phyloP scores from a whole-genome alignment of 2,888 invertebrate species.

The Masnerella sp. region DNA sequence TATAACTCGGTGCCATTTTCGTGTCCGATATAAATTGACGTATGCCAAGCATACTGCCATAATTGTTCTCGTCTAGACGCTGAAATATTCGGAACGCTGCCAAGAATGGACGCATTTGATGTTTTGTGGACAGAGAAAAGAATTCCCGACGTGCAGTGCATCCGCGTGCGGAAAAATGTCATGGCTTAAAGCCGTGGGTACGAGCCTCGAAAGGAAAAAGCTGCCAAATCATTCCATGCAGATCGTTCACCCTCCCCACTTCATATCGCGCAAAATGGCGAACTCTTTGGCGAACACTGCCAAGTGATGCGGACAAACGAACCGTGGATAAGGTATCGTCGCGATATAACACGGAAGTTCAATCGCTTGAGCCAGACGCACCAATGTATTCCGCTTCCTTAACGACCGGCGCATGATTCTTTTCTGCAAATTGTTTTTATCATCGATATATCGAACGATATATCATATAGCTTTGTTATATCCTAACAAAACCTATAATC shows the following conservation, averaged over 20 bases:
- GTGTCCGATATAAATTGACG: constrained; percentile 60
- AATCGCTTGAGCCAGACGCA: constrained; percentile 61
- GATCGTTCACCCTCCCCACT: constrained; percentile 56
- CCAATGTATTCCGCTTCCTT: constrained; percentile 56
- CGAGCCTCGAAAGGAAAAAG: constrained; percentile 57
- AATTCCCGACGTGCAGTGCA: constrained; percentile 61
- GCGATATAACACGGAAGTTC: constrained; percentile 60
- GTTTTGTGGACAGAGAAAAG: constrained; percentile 62
- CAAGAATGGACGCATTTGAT: constrained; percentile 61
- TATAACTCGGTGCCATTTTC: constrained; percentile 47
- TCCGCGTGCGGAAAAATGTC: constrained; percentile 60
- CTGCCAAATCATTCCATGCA: constrained; percentile 62
- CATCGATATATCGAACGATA: constrained; percentile 33
- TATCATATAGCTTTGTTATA: constrained; percentile 19
- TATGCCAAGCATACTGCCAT: constrained; percentile 62
- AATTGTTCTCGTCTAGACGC: constrained; percentile 62
- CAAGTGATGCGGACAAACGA: constrained; percentile 62
- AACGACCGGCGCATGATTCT: constrained; percentile 48
- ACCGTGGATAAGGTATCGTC: constrained; percentile 58
- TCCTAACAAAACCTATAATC: too few relatives aligned
- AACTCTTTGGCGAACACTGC: constrained; percentile 62
- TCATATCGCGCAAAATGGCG: constrained; percentile 64
- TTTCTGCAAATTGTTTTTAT: constrained; percentile 44
- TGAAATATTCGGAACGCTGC: constrained; percentile 61
- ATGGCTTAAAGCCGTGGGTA: constrained; percentile 50